phyloP scores from a whole-genome alignment of 2,888 invertebrate species.

The Lampropteryx suffumata region DNA sequence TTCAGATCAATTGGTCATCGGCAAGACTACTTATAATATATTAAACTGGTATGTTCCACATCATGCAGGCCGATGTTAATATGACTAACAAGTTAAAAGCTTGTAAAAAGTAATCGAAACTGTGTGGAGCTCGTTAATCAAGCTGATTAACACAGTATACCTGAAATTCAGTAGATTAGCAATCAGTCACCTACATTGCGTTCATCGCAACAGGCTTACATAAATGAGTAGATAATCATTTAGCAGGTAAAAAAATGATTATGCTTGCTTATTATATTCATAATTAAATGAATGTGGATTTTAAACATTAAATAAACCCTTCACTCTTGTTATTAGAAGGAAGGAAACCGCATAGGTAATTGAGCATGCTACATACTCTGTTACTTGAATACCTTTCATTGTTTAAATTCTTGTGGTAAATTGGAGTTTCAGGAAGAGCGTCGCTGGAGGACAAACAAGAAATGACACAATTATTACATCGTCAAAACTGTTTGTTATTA shows the following conservation, averaged over 20 bases:
- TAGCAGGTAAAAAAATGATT: too few relatives aligned
- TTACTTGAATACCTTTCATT: conserved; percentile 62
- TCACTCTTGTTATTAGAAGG: conserved; percentile 23
- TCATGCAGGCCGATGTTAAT: too few relatives aligned
- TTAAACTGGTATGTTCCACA: too few relatives aligned
- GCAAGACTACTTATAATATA: too few relatives aligned
- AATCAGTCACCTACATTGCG: conserved; percentile 27
- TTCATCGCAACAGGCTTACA: conserved; percentile 25
- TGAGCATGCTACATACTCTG: conserved; percentile 40
- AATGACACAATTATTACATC: conserved; percentile 38
- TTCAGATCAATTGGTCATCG: too few relatives aligned
- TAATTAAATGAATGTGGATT: too few relatives aligned
- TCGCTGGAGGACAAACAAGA: conserved; percentile 46
- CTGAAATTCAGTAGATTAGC: conserved; percentile 36
- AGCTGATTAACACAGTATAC: conserved; percentile 18
- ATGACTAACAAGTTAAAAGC: too few relatives aligned
- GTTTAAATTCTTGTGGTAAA: conserved; percentile 50
- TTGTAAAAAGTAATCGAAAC: neutral
- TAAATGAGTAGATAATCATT: conserved; percentile 14
- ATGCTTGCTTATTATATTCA: too few relatives aligned
- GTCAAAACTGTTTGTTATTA: conserved; percentile 1
- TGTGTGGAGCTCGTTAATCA: conserved; percentile 18
- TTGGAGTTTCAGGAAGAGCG: conserved; percentile 49
- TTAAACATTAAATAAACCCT: too few relatives aligned
- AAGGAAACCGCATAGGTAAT: conserved; percentile 14